Conservation (phyloP, 2,797 vertebrate species). For the Acrocephalus scirpaceus region DNA sequence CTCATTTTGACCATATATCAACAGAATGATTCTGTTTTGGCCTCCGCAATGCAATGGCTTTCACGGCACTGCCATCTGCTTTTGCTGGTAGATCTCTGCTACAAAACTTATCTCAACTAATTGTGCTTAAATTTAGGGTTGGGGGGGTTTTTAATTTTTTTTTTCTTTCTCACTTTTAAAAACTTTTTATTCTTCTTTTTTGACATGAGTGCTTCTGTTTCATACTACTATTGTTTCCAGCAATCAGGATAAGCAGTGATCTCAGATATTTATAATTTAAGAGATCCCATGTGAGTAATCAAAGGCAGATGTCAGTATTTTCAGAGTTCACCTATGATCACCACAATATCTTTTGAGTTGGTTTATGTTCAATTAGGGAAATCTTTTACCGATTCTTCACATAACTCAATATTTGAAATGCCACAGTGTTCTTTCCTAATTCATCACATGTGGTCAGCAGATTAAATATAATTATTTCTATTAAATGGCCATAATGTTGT, state of each 20-base stretch:
- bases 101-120: background rate
- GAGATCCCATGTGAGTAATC: background rate
- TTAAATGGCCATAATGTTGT: background rate
- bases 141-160: rapidly evolving
- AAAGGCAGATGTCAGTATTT: background rate
- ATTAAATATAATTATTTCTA: background rate
- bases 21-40: background rate
- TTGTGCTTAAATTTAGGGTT: background rate
- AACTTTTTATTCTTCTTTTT: background rate
- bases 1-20: background rate
- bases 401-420: background rate
- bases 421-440: background rate
- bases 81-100: background rate
- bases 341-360: background rate
- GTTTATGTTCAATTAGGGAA: background rate
- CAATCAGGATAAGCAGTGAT: background rate
- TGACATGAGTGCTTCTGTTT: background rate
- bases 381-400: background rate
- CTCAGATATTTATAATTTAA: background rate
- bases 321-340: background rate
- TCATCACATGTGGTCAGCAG: background rate
- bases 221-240: background rate
- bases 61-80: background rate
- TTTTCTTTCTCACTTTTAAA: no score
- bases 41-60: background rate